Evolutionary conservation across 30 jellyfish, hydroid and myxozoan genomes (phyloP).

Genomic region (Aurelia aurita): DNA sequence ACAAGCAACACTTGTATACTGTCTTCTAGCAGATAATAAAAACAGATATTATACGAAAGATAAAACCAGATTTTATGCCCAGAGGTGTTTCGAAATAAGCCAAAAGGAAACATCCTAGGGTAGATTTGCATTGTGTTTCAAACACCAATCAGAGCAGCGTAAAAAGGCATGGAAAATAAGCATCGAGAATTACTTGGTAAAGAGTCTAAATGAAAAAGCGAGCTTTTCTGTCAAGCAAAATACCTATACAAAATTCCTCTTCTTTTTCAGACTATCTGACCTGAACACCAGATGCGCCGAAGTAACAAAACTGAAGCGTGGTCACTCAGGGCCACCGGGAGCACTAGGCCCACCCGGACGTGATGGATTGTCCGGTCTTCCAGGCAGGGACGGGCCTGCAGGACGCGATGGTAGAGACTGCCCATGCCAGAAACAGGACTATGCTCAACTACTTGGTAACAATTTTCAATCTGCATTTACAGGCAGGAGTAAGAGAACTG

Average conservation of each 20-base stretch:
- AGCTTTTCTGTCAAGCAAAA: too few species aligned
- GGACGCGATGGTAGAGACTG: conserved; percentile 90
- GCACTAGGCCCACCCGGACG: conserved; percentile 68
- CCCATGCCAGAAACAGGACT: conserved; percentile 39
- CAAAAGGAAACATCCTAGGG: too few species aligned
- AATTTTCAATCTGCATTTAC: conserved; percentile 30
- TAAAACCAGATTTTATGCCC: too few species aligned
- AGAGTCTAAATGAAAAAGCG: too few species aligned
- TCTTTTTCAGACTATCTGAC: conserved; percentile 36
- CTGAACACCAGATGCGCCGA: conserved; percentile 51
- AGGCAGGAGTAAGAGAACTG: conserved; percentile 46
- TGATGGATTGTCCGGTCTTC: conserved; percentile 74
- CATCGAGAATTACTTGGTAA: too few species aligned
- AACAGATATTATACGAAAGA: too few species aligned
- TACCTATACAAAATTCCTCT: background rate
- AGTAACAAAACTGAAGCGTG: conserved; percentile 36
- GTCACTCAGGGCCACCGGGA: conserved; percentile 67
- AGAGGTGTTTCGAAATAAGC: too few species aligned
- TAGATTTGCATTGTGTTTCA: too few species aligned
- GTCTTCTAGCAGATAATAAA: too few species aligned
- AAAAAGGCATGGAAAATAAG: too few species aligned
- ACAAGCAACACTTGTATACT: too few species aligned
- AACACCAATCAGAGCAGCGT: too few species aligned
- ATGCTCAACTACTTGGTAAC: conserved; percentile 1
- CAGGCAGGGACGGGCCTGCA: conserved; percentile 90